A percentile compares a stretch with the other conserved stretches of the same genome.
Conservation (phyloP, 2,888 invertebrate genomes). For the Teleogryllus oceanicus region DNA sequence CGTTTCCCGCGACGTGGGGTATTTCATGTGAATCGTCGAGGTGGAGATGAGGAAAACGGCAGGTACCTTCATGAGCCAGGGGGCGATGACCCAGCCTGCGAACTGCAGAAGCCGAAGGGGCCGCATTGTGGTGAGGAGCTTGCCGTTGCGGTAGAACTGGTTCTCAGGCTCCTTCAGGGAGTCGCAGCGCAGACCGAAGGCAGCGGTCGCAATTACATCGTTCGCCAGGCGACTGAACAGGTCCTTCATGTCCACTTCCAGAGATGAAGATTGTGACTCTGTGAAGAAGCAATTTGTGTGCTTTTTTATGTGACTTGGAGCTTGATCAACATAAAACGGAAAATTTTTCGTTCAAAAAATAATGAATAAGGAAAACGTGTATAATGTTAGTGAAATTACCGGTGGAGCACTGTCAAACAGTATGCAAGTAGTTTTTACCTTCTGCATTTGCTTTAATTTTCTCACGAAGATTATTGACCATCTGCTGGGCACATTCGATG, state of each 20-base stretch:
- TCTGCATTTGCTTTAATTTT: not conserved
- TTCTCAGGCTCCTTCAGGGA: slow-evolving; percentile 54
- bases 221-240: slow-evolving; percentile 50
- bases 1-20: no score
- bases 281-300: no score
- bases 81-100: slow-evolving; percentile 18
- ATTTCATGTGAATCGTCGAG: no score
- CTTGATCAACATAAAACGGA: no score
- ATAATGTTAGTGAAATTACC: no score
- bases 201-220: slow-evolving; percentile 55
- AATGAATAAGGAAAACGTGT: no score
- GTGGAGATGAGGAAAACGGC: not conserved
- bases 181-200: slow-evolving; percentile 55
- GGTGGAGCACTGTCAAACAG: no score
- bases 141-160: slow-evolving; percentile 55
- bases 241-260: slow-evolving; percentile 48
- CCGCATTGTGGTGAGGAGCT: slow-evolving; percentile 48
- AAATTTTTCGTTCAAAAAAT: no score
- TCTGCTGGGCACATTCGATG: slow-evolving; percentile 27
- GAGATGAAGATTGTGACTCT: not conserved
- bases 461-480: slow-evolving; percentile 27
- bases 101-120: not conserved
- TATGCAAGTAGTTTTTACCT: not conserved
- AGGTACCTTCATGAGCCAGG: slow-evolving; percentile 25
- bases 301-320: no score